These are phyloP conservation scores for Dryas iulia DNA, from an alignment of 1,140 invertebrate species.

Conservation along the genomic window DNA sequence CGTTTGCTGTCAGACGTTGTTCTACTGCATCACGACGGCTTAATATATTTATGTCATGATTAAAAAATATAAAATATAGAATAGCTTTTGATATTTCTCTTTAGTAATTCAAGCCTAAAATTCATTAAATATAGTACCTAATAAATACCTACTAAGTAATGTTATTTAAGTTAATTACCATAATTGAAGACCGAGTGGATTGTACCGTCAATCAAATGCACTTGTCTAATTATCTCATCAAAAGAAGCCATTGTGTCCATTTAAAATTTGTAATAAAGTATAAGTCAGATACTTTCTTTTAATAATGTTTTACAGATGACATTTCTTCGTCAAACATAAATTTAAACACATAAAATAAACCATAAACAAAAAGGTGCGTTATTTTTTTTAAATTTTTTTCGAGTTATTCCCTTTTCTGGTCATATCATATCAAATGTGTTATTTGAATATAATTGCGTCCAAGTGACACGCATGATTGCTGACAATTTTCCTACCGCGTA, in stretches of 20 bases:
- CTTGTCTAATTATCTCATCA: slow-evolving; percentile 50
- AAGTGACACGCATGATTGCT: slow-evolving; percentile 22
- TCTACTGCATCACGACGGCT: too few species aligned
- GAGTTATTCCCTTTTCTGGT: neutral
- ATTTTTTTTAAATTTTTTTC: too few species aligned
- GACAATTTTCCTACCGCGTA: slow-evolving; percentile 24
- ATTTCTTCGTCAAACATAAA: neutral
- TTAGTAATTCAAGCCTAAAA: too few species aligned
- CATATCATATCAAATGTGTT: neutral
- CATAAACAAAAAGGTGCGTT: neutral
- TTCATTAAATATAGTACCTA: too few species aligned
- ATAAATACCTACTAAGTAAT: too few species aligned
- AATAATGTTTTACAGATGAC: neutral
- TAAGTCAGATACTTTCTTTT: too few species aligned
- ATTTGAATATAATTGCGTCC: slow-evolving; percentile 17
- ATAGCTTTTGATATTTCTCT: too few species aligned
- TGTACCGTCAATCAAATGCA: slow-evolving; percentile 48
- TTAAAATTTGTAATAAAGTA: neutral
- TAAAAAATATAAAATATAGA: too few species aligned
- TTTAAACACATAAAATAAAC: neutral
- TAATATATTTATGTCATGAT: too few species aligned
- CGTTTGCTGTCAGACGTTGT: too few species aligned
- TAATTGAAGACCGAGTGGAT: neutral
- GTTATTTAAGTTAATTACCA: neutral
- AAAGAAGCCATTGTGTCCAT: slow-evolving; percentile 43